A percentile compares a stretch with the other conserved stretches of the same genome.
Evolutionary conservation across 2,888 invertebrate genomes (phyloP).

Genomic region (Tupiocoris notatus): DNA sequence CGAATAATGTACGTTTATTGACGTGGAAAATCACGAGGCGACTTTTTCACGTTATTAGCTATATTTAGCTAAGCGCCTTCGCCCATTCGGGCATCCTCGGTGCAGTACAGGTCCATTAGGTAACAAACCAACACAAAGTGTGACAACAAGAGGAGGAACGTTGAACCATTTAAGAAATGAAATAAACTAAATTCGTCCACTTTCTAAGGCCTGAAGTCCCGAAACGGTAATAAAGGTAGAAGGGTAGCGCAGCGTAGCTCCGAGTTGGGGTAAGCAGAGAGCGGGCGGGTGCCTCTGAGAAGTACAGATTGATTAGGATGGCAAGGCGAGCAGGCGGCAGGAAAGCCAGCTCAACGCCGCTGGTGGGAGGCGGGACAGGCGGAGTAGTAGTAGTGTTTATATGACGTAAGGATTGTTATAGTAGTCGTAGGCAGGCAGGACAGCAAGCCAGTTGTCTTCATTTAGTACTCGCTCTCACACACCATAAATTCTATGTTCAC

Average conservation of each 20-base stretch:
- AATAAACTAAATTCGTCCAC: neutral
- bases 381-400: neutral
- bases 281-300: neutral
- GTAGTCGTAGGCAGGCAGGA: slow-evolving; percentile 6
- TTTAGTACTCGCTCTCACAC: neutral
- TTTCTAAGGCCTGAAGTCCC: neutral
- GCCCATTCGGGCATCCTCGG: too few relatives aligned
- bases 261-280: too few relatives aligned
- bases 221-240: neutral
- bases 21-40: too few relatives aligned
- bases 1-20: too few relatives aligned
- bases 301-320: neutral
- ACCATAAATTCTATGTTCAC: neutral
- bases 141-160: too few relatives aligned
- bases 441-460: slow-evolving; percentile 20
- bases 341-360: neutral
- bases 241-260: too few relatives aligned
- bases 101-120: too few relatives aligned
- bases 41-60: too few relatives aligned
- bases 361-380: neutral
- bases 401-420: neutral
- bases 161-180: too few relatives aligned
- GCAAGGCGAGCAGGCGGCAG: neutral
- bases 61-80: too few relatives aligned
- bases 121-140: too few relatives aligned